Conservation (phyloP, 2,113 vertebrate species). For the Larimichthys polyactis region DNA sequence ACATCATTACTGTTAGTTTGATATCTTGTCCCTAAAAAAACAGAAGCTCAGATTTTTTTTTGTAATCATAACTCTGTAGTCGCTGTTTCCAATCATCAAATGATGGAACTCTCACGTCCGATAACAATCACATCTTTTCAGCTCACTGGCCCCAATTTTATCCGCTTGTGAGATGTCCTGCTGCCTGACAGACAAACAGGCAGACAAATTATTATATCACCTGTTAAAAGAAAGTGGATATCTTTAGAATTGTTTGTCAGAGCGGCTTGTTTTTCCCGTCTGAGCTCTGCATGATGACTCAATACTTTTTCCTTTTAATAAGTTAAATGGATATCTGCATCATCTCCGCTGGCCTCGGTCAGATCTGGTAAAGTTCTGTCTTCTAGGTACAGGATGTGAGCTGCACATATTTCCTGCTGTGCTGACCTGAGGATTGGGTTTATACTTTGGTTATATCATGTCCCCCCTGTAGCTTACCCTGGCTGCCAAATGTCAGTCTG, state of each 20-base stretch:
- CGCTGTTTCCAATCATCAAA: not conserved
- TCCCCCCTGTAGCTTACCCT: slow-evolving; percentile 42
- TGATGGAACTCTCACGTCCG: not conserved
- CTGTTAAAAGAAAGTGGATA: not conserved
- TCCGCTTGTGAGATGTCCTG: not conserved
- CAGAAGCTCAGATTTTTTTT: not conserved
- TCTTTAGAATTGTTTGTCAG: not conserved
- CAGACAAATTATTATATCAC: not conserved
- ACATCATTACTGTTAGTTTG: not conserved
- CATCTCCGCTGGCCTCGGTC: slow-evolving; percentile 9
- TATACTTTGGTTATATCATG: slow-evolving; percentile 12
- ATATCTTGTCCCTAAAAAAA: not conserved
- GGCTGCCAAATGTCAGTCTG: slow-evolving; percentile 60
- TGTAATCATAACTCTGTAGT: not conserved
- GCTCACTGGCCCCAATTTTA: not conserved
- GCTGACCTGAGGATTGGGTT: slow-evolving; percentile 47
- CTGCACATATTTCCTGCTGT: slow-evolving; percentile 35
- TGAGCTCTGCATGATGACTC: not conserved
- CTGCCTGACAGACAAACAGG: not conserved
- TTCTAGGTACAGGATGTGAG: slow-evolving; percentile 12
- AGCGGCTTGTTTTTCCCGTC: not conserved
- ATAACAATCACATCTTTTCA: not conserved
- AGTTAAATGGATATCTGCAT: slow-evolving; percentile 10
- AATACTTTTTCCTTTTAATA: not conserved
- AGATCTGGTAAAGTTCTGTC: not conserved